Evolutionary conservation across 2,797 vertebrate species (phyloP).

Genomic region (Bradypodion pumilum): DNA sequence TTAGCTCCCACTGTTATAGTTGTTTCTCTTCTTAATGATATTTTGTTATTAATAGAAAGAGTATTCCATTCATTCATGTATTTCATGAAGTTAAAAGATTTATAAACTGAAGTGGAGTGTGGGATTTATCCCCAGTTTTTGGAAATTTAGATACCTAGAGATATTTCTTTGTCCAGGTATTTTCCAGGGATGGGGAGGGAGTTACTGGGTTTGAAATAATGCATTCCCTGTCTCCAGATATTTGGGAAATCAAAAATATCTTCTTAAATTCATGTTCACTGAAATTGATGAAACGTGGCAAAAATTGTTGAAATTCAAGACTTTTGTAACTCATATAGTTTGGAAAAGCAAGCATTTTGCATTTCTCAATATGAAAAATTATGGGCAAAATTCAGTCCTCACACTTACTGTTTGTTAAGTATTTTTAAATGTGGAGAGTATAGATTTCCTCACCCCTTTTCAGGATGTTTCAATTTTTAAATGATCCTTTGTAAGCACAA

Average conservation of each 20-base stretch:
- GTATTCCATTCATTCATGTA: slow-evolving; percentile 5
- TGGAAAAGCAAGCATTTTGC: neutral
- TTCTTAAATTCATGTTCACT: neutral
- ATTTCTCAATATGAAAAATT: neutral
- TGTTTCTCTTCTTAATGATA: neutral
- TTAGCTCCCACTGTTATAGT: neutral
- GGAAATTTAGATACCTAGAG: neutral
- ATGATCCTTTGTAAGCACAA: neutral
- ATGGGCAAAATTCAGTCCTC: neutral
- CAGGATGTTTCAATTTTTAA: neutral
- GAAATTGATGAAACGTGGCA: neutral
- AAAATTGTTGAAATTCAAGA: neutral
- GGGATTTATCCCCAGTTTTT: neutral
- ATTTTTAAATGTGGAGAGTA: neutral
- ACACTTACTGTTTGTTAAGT: neutral
- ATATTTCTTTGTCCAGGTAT: neutral
- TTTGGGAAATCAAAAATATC: neutral
- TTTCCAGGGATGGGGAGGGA: too few species aligned
- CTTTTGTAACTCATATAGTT: neutral
- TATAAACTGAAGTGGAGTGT: neutral
- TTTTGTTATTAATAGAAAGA: neutral
- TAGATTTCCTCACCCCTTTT: neutral
- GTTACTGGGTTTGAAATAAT: neutral
- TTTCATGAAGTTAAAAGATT: neutral
- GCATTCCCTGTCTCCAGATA: neutral